Percentiles rank a stretch among this genome's conserved stretches.
Conservation (phyloP, 2,888 invertebrate species). For the Stenichneumon culpator region DNA sequence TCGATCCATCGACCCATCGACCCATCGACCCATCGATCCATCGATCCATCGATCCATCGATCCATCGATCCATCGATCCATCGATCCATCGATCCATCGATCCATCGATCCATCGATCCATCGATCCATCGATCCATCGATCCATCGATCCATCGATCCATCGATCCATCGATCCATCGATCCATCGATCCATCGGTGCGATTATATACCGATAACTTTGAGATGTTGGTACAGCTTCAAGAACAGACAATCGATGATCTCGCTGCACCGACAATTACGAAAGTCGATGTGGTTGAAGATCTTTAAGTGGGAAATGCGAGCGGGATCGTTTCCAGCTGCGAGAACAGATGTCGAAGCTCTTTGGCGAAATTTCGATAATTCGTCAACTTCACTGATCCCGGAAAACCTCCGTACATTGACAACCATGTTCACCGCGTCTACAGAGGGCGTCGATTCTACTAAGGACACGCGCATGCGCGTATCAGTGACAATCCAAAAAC, state of each 20-base stretch:
- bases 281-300: slow-evolving; percentile 73
- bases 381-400: neutral
- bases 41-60: no score
- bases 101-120: no score
- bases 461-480: neutral
- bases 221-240: slow-evolving; percentile 71
- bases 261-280: slow-evolving; percentile 74
- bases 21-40: no score
- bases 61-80: no score
- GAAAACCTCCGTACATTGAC: neutral
- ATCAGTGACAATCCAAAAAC: neutral
- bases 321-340: slow-evolving; percentile 40
- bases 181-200: no score
- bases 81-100: no score
- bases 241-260: slow-evolving; percentile 69
- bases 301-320: slow-evolving; percentile 56
- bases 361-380: slow-evolving; percentile 17
- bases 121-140: no score
- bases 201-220: slow-evolving; percentile 63
- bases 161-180: no score
- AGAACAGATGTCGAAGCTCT: neutral
- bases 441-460: slow-evolving; percentile 31
- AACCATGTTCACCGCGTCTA: slow-evolving; percentile 5
- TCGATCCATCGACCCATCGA: no score
- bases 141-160: no score